Evolutionary conservation across 2,888 invertebrate species (phyloP).

Genomic region (Archips crataeganus): DNA sequence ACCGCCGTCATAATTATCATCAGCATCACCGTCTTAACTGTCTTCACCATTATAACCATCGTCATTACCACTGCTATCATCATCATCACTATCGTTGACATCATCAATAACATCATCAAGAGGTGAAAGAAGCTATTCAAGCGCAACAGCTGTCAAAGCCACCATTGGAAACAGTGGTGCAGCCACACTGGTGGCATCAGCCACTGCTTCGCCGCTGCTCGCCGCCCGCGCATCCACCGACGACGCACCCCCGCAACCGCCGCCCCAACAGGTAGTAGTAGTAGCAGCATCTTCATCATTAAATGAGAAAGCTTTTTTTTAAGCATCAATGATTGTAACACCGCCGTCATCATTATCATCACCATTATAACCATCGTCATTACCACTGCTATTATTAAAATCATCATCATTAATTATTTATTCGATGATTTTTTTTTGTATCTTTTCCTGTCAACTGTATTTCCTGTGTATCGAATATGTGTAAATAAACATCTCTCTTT

Average conservation of each 20-base stretch:
- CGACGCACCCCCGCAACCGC: slow-evolving; percentile 54
- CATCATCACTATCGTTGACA: too few species aligned
- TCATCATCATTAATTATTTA: too few species aligned
- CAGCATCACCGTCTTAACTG: too few species aligned
- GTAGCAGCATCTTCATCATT: background rate
- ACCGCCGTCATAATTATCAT: too few species aligned
- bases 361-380: background rate
- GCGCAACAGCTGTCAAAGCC: slow-evolving; percentile 68
- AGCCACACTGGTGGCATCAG: slow-evolving; percentile 94
- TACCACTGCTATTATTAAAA: background rate
- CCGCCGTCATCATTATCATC: background rate
- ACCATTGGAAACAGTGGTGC: slow-evolving; percentile 86
- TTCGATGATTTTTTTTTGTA: too few species aligned
- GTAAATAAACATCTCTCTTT: too few species aligned
- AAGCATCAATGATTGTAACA: background rate
- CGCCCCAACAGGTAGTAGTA: background rate
- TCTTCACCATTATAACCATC: too few species aligned
- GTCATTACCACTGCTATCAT: too few species aligned
- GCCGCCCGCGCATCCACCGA: slow-evolving; percentile 82
- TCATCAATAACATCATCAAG: too few species aligned
- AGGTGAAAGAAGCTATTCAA: slow-evolving; percentile 97
- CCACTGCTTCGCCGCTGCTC: slow-evolving; percentile 94
- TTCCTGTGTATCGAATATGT: too few species aligned
- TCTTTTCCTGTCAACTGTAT: too few species aligned
- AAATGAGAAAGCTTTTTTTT: too few species aligned